phyloP scores from a whole-genome alignment of 2,797 vertebrate species.

The Diplodus sargus region DNA sequence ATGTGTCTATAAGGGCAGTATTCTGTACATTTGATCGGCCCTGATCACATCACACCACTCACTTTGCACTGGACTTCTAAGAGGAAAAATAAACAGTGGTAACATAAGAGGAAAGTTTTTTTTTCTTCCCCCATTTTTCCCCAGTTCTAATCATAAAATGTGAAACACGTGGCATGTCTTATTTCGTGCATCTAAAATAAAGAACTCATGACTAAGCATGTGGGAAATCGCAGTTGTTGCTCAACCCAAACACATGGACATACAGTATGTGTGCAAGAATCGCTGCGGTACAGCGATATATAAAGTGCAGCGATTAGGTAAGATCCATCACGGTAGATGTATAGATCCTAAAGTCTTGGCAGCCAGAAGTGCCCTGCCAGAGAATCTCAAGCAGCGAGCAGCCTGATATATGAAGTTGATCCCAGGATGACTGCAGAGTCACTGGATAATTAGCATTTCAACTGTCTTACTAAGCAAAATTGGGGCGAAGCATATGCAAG shows the following conservation, averaged over 20 bases:
- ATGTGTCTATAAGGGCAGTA: no score
- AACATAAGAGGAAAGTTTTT: no score
- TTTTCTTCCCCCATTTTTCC: no score
- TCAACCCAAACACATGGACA: conserved; percentile 1
- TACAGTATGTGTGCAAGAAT: not conserved
- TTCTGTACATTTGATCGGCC: no score
- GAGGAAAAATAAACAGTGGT: not conserved
- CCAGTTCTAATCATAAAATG: not conserved
- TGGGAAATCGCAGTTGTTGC: conserved; percentile 1
- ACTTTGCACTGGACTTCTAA: not conserved
- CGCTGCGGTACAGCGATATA: conserved; percentile 13
- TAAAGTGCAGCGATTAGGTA: conserved; percentile 1
- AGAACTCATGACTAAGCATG: no score
- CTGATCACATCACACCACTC: not conserved
- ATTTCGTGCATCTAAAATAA: no score
- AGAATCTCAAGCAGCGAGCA: conserved; percentile 39
- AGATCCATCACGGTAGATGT: not conserved
- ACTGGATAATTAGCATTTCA: conserved; percentile 75
- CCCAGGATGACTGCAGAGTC: conserved; percentile 58
- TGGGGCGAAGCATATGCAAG: conserved; percentile 43
- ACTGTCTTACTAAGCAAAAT: conserved; percentile 59
- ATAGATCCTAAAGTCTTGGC: conserved; percentile 18
- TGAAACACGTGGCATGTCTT: not conserved
- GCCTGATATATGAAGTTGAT: conserved; percentile 56
- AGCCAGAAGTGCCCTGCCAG: conserved; percentile 9